Evolutionary conservation across 92 coral and sea anemone genomes (phyloP).

Genomic region (Muricea muricata): DNA sequence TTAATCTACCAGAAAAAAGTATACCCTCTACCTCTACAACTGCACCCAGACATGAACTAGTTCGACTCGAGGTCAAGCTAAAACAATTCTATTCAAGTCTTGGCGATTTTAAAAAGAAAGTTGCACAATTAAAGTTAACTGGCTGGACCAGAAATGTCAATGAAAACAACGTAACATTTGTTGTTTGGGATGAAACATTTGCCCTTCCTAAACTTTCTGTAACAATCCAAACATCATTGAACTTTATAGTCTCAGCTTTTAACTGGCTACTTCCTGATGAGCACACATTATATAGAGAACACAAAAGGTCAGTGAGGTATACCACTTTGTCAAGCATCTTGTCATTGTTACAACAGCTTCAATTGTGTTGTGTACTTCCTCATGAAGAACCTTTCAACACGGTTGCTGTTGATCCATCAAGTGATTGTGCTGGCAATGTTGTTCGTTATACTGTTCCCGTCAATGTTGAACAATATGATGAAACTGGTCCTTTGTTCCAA

Average conservation of each 20-base stretch:
- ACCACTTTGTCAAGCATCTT: too few relatives aligned
- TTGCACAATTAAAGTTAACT: neutral
- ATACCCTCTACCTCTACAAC: too few relatives aligned
- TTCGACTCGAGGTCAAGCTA: neutral
- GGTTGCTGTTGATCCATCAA: constrained; percentile 2
- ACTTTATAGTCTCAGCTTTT: neutral
- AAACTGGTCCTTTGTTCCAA: neutral
- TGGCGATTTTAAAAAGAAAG: too few relatives aligned
- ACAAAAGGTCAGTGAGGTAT: too few relatives aligned
- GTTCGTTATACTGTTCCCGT: constrained; percentile 11
- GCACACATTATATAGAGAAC: neutral
- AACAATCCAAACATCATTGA: neutral
- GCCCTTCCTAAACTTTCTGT: constrained; percentile 11
- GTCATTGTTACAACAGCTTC: too few relatives aligned
- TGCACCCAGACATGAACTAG: constrained; percentile 10
- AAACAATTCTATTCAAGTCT: constrained; percentile 4
- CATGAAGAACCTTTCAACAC: neutral
- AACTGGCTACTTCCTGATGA: too few relatives aligned
- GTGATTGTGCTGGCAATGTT: neutral
- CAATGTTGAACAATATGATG: neutral
- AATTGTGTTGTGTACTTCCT: constrained; percentile 16
- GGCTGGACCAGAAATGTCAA: constrained; percentile 21
- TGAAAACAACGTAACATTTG: constrained; percentile 9
- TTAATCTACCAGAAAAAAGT: too few relatives aligned
- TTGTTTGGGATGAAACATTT: constrained; percentile 10